Percentiles rank a stretch among this genome's conserved stretches.
Evolutionary conservation across 2,888 invertebrate genomes (phyloP).

Genomic region (Pollenia angustigena): DNA sequence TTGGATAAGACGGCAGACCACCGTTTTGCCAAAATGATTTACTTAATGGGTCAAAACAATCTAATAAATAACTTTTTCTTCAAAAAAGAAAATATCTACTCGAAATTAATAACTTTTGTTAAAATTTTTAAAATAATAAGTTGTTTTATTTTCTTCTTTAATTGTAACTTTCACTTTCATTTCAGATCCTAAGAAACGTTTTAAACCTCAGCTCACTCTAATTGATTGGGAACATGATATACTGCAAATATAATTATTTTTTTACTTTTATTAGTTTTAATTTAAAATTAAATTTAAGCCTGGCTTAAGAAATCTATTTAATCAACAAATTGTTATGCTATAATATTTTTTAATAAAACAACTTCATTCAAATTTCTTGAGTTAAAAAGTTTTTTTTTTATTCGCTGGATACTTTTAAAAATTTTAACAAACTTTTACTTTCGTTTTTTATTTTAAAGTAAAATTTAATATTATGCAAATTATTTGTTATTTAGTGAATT

Average conservation of each 20-base stretch:
- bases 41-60: no score
- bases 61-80: no score
- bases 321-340: constrained; percentile 38
- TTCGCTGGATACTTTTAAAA: constrained; percentile 36
- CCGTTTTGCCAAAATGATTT: no score
- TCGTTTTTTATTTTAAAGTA: constrained; percentile 26
- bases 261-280: constrained; percentile 3
- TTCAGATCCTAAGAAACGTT: constrained; percentile 87
- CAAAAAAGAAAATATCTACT: no score
- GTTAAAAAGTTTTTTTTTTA: constrained; percentile 14
- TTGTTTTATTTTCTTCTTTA: neutral
- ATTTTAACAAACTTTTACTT: constrained; percentile 33
- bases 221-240: constrained; percentile 86
- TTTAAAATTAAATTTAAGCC: constrained; percentile 11
- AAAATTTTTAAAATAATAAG: neutral
- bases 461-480: constrained; percentile 59
- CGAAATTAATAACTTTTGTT: neutral
- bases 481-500: constrained; percentile 6
- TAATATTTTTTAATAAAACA: constrained; percentile 12
- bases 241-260: constrained; percentile 75
- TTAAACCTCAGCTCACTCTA: constrained; percentile 86
- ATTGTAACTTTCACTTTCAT: constrained; percentile 75
- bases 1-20: no score
- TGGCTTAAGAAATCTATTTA: neutral
- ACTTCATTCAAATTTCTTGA: neutral